Evolutionary conservation across 2,888 invertebrate genomes (phyloP).

Genomic region (Apoda limacodes): DNA sequence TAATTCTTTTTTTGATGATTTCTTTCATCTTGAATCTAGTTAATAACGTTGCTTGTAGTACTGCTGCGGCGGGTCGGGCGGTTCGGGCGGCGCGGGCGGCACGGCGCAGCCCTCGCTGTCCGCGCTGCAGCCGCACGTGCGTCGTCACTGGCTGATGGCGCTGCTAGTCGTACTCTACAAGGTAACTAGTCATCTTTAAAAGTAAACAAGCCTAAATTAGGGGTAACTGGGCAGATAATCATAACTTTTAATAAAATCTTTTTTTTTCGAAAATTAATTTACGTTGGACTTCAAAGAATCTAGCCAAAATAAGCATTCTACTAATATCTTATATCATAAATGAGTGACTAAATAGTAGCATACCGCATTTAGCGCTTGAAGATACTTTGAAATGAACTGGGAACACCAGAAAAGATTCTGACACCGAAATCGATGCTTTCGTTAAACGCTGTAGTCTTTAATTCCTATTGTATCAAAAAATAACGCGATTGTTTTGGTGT

Average conservation of each 20-base stretch:
- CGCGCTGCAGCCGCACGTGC: conserved; percentile 86
- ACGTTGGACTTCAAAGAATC: no score
- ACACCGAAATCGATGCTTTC: neutral
- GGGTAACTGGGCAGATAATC: no score
- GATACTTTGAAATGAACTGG: neutral
- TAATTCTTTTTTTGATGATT: neutral
- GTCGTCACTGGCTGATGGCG: conserved; percentile 94
- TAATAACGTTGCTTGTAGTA: conserved; percentile 26
- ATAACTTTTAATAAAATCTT: no score
- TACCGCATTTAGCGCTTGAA: neutral
- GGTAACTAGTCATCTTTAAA: no score
- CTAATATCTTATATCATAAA: no score
- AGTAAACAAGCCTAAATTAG: no score
- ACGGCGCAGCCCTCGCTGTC: conserved; percentile 80
- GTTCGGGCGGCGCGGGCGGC: conserved; percentile 11
- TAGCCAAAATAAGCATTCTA: no score
- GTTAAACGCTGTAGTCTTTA: neutral
- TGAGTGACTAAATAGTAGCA: no score
- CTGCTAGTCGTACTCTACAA: conserved; percentile 95
- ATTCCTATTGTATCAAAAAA: no score
- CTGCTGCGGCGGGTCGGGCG: conserved; percentile 24
- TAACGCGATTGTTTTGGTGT: no score
- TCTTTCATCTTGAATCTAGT: neutral
- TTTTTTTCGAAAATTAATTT: no score
- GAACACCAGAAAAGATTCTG: no score